Evolutionary conservation across 2,888 invertebrate species (phyloP).

Genomic region (Sycophila texana): DNA sequence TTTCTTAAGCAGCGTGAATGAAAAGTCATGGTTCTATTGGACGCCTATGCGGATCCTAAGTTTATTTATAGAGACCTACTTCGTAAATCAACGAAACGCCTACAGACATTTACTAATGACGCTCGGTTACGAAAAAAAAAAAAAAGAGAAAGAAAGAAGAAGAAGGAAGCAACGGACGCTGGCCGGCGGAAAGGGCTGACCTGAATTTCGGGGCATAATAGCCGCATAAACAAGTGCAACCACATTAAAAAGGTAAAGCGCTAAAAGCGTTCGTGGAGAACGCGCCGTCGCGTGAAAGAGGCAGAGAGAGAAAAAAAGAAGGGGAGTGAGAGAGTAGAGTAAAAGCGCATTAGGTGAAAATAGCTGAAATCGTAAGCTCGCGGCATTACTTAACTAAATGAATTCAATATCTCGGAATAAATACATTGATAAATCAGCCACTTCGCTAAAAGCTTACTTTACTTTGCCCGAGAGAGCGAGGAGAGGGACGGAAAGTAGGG

Average conservation of each 20-base stretch:
- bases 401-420: slow-evolving; percentile 76
- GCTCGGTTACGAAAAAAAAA: too few relatives aligned
- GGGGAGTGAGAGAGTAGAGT: neutral
- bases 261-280: slow-evolving; percentile 36
- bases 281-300: neutral
- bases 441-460: slow-evolving; percentile 75
- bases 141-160: too few relatives aligned
- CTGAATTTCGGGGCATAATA: slow-evolving; percentile 24
- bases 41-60: too few relatives aligned
- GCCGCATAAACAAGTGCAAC: slow-evolving; percentile 26
- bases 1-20: too few relatives aligned
- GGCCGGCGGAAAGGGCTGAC: slow-evolving; percentile 1
- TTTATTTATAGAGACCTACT: too few relatives aligned
- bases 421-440: slow-evolving; percentile 76
- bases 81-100: too few relatives aligned
- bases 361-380: slow-evolving; percentile 16
- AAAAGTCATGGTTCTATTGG: too few relatives aligned
- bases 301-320: neutral
- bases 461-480: slow-evolving; percentile 65
- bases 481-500: slow-evolving; percentile 51
- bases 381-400: slow-evolving; percentile 73
- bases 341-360: slow-evolving; percentile 33
- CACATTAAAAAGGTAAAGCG: slow-evolving; percentile 34
- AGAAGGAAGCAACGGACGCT: too few relatives aligned
- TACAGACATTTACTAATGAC: too few relatives aligned